Conservation (phyloP, 2,113 vertebrate genomes). For the Nyctereutes procyonoides region DNA sequence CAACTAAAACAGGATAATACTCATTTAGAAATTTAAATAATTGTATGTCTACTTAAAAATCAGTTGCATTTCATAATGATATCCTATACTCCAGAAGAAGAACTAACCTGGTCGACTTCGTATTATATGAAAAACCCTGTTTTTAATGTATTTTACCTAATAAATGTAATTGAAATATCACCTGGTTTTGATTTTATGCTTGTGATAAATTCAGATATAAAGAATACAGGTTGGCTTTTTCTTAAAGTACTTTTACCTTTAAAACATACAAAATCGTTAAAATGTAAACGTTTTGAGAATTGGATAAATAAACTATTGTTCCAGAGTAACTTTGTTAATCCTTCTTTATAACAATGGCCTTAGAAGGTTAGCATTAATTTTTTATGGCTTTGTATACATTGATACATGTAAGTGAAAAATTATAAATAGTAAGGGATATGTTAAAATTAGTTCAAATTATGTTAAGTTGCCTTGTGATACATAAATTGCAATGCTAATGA, state of each 20-base stretch:
- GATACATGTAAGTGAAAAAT: constrained; percentile 38
- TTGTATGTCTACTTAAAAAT: not conserved
- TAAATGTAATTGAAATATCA: constrained; percentile 29
- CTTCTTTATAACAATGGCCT: constrained; percentile 27
- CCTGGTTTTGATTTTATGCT: not conserved
- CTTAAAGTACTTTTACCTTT: constrained; percentile 64
- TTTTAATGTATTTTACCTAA: constrained; percentile 4
- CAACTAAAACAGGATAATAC: not conserved
- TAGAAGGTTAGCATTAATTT: constrained; percentile 24
- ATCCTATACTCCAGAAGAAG: constrained; percentile 20
- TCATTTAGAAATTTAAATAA: constrained; percentile 33
- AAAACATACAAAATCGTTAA: constrained; percentile 55
- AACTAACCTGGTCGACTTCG: constrained; percentile 9
- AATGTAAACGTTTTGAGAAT: constrained; percentile 33
- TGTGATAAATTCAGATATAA: constrained; percentile 47
- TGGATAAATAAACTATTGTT: constrained; percentile 55
- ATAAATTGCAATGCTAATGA: constrained; percentile 26
- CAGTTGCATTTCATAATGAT: constrained; percentile 3
- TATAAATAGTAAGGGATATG: constrained; percentile 36
- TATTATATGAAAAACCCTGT: not conserved
- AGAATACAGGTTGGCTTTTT: constrained; percentile 32
- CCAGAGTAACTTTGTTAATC: constrained; percentile 37
- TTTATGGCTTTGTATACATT: constrained; percentile 64
- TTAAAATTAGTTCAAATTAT: constrained; percentile 64
- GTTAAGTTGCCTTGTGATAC: constrained; percentile 35